Evolutionary conservation across 2,888 invertebrate species (phyloP).

Genomic region (Andrena dorsata): DNA sequence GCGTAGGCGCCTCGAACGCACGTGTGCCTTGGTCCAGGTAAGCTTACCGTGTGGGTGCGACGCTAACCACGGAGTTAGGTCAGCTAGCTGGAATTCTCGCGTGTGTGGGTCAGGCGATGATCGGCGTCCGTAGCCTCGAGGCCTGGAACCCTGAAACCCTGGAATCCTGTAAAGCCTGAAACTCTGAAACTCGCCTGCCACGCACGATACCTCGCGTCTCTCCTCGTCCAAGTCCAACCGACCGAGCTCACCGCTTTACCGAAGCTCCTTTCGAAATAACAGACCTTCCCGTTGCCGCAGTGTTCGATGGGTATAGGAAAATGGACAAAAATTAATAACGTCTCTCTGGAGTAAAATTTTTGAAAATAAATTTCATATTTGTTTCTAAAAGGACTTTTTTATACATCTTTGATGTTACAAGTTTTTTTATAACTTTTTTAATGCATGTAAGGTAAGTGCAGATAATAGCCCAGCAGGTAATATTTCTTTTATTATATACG

Average conservation of each 20-base stretch:
- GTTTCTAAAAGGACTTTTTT: too few relatives aligned
- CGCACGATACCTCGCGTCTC: slow-evolving; percentile 14
- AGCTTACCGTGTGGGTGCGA: slow-evolving; percentile 49
- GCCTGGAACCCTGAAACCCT: slow-evolving; percentile 54
- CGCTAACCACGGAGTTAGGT: slow-evolving; percentile 65
- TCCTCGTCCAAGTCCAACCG: not conserved
- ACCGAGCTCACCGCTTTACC: not conserved
- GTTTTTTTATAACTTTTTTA: too few relatives aligned
- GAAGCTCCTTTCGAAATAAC: slow-evolving; percentile 42
- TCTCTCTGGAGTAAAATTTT: too few relatives aligned
- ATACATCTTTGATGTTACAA: too few relatives aligned
- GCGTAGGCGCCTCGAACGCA: slow-evolving; percentile 58
- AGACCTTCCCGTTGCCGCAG: slow-evolving; percentile 1
- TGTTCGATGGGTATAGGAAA: too few relatives aligned
- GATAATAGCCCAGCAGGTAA: too few relatives aligned
- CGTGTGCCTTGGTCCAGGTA: slow-evolving; percentile 28
- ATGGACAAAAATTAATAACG: too few relatives aligned
- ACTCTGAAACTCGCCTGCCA: too few relatives aligned
- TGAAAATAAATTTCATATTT: too few relatives aligned
- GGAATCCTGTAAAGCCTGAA: too few relatives aligned
- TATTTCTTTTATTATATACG: too few relatives aligned
- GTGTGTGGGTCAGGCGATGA: slow-evolving; percentile 72
- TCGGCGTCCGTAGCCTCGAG: slow-evolving; percentile 73
- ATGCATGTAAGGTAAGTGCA: too few relatives aligned
- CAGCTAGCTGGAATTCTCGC: slow-evolving; percentile 72